phyloP scores from a whole-genome alignment of 2,113 vertebrate genomes.

The Pogonocichla stellata region DNA sequence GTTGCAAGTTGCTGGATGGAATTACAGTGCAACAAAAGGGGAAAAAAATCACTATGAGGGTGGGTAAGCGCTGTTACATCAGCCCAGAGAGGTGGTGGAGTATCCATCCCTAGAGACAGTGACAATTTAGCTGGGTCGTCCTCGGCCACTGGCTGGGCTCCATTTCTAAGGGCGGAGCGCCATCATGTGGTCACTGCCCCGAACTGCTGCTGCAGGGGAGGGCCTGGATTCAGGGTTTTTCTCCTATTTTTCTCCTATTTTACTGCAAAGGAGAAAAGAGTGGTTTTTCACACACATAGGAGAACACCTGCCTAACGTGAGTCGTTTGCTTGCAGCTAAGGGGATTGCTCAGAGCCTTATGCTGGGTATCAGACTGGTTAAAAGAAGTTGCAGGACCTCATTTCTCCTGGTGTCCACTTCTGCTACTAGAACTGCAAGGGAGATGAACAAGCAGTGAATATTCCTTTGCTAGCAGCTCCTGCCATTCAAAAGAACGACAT shows the following conservation, averaged over 20 bases:
- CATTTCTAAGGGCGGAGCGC: neutral
- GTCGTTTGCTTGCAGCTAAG: neutral
- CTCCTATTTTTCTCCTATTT: neutral
- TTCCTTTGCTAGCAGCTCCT: neutral
- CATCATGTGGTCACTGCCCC: neutral
- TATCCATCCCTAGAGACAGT: neutral
- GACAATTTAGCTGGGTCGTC: neutral
- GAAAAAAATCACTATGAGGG: rapidly evolving
- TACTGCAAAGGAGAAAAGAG: neutral
- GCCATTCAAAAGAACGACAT: neutral
- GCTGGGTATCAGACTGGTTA: neutral
- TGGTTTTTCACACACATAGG: too few species aligned
- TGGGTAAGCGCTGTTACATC: neutral
- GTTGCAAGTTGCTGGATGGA: neutral
- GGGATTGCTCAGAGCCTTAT: neutral
- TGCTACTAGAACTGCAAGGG: neutral
- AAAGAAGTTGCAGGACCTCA: neutral
- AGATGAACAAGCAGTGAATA: neutral
- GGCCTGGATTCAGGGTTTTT: neutral
- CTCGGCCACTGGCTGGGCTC: neutral
- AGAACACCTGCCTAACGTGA: neutral
- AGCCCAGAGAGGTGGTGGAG: neutral
- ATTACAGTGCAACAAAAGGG: neutral
- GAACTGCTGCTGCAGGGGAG: neutral
- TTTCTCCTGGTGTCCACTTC: neutral